phyloP scores from a whole-genome alignment of 92 coral and sea anemone genomes.

The Paragorgia papillata region DNA sequence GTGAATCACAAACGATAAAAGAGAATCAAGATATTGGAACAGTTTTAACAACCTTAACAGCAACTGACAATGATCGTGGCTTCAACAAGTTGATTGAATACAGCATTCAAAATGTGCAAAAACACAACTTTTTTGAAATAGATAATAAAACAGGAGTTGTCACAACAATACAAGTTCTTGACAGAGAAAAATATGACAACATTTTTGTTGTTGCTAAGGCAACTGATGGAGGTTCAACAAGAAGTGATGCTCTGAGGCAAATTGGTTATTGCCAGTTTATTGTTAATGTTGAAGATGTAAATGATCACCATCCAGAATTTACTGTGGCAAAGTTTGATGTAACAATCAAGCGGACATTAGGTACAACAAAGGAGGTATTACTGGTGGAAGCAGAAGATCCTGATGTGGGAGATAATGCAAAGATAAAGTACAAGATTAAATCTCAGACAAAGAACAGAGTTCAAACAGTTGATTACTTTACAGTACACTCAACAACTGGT shows the following conservation, averaged over 20 bases:
- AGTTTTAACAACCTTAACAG: slow-evolving; percentile 70
- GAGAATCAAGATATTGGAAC: slow-evolving; percentile 52
- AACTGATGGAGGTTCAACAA: slow-evolving; percentile 51
- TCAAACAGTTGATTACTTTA: not conserved
- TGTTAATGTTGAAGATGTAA: slow-evolving; percentile 61
- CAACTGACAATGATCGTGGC: slow-evolving; percentile 73
- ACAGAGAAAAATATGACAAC: slow-evolving; percentile 58
- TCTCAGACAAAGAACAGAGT: not conserved
- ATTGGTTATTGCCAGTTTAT: slow-evolving; percentile 64
- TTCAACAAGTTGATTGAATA: slow-evolving; percentile 40
- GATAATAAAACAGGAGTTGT: slow-evolving; percentile 58
- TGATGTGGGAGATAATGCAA: slow-evolving; percentile 61
- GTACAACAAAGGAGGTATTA: not conserved
- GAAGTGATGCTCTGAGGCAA: slow-evolving; percentile 65
- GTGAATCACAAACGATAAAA: not conserved
- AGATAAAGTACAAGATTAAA: slow-evolving; percentile 53
- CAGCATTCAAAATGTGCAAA: slow-evolving; percentile 57
- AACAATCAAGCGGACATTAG: slow-evolving; percentile 23
- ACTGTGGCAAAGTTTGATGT: slow-evolving; percentile 62
- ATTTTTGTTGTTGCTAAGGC: slow-evolving; percentile 67
- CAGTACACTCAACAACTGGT: slow-evolving; percentile 18
- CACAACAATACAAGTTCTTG: slow-evolving; percentile 48
- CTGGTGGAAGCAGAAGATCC: slow-evolving; percentile 71
- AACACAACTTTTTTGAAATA: slow-evolving; percentile 61
- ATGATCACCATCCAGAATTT: slow-evolving; percentile 71